Evolutionary conservation across 2,113 vertebrate genomes (phyloP), one percentile per base, ranked within the genome.

Genomic region (Nyctibius bracteatus): DNA sequence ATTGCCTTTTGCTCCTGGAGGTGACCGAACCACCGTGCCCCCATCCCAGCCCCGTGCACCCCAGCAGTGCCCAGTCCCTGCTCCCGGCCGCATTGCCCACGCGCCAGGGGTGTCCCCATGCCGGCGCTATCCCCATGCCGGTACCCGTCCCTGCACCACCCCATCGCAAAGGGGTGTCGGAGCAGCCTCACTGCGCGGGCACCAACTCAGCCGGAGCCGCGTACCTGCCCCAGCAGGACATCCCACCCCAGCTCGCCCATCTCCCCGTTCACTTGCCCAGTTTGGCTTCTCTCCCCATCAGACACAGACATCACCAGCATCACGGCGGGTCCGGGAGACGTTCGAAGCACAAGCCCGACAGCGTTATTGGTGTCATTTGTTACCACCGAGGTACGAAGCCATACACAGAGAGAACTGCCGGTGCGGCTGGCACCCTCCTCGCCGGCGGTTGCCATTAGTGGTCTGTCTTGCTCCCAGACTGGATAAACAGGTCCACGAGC

Each of bases 251-350:
- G 47, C 68, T 43, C 1, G 4, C 71, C 41, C 71, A 17, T 8
- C 47, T 62, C 51, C 65, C 59, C 2, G 1, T 1, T 7, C 35
- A 2, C 52, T 63, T 11, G 8, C 51, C 39, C 77, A 28, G 1
- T 6, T 2, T 70, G 55, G 18, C 65, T 82, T 8, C 87, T 59
- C 66, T 46, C 57, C 54, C 75, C 63, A 30, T 6, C 43, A 75
- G 18, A 24, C 43, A 28, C 80, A 58, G 49, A 8, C 49, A 49
- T 1, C 61, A 1, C 22, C 90, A 71, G 81, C 65, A 81, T 9
- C 41, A 9, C 1, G 1, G 46, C 3, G 1, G 81, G 23, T 9
- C 47, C 2, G 0, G 70, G 49, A 87, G 88, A 31, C 0, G 0
- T 14, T 61, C 0, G 0, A 37, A 72, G 43, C 77, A 58, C 7